phyloP scores from a whole-genome alignment of 2,888 invertebrate species.

The Bellardia bayeri region DNA sequence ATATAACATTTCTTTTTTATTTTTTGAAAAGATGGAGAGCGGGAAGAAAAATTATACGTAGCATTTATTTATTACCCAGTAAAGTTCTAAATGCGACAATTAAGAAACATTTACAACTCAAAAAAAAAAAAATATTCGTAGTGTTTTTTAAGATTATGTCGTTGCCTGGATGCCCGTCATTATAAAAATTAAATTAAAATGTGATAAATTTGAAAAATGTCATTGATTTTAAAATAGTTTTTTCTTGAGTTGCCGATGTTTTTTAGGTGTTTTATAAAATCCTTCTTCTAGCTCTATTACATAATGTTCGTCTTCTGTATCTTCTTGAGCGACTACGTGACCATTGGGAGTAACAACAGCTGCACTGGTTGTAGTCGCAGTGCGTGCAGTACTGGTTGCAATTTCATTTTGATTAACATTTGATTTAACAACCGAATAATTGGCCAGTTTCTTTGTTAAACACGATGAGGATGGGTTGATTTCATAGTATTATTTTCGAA shows the following conservation, averaged over 20 bases:
- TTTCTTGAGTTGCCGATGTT: conserved; percentile 52
- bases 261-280: conserved; percentile 41
- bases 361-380: conserved; percentile 13
- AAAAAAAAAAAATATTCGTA: conserved; percentile 5
- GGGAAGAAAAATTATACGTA: conserved; percentile 26
- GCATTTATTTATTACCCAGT: conserved; percentile 44
- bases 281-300: neutral
- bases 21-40: conserved; percentile 29
- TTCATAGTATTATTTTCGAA: conserved; percentile 28
- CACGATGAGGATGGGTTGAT: neutral
- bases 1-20: conserved; percentile 47
- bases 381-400: neutral
- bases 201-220: conserved; percentile 22
- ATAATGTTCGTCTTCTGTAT: conserved; percentile 51
- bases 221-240: conserved; percentile 54
- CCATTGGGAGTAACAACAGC: conserved; percentile 64
- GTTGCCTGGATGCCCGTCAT: neutral
- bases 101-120: conserved; percentile 33
- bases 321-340: conserved; percentile 65
- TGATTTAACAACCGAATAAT: conserved; percentile 16
- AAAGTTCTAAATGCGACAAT: conserved; percentile 33
- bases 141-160: neutral
- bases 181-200: conserved; percentile 5
- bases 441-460: conserved; percentile 21
- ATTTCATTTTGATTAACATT: conserved; percentile 34